Base-by-base conservation (phyloP, 2,888 invertebrate species). In the Fragum fragum region DNA sequence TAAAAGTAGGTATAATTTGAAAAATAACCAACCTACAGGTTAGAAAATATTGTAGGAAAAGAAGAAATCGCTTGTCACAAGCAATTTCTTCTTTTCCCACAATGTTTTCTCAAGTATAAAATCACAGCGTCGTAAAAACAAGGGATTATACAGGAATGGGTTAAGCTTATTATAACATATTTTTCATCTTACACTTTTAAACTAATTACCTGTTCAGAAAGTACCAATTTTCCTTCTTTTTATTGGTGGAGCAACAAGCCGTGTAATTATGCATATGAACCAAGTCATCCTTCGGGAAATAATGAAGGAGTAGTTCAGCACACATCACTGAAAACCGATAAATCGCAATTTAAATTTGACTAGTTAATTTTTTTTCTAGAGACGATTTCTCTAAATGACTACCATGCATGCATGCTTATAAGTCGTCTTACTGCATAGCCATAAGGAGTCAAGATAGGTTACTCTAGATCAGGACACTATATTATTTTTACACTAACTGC, bases 201-300 rank as follows among this genome's bases (percentile, higher is more conserved):
- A 52, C 26, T 61, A 23, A 79, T 78, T 87, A 89, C 88, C 84
- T 86, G 80, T 89, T 87, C 11, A 89, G 57, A 61, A 79, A 55
- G 39, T 71, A 78, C 88, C 88, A 89, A 73, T 89, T 89, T 74
- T 89, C 87, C 75, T 88, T 87, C 87, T 94, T 94, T 66, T 90
- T 89, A 36, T 89, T 88, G 21, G 84, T 83, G 29, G 85, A 86
- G 72, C 85, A 85, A 18, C 90, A 88, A 7, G 89, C 73, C 18
- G 90, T 79, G 79, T 91, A 94, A 81, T 92, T 93, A 84, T 94
- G 91, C n/a, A 93, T 72, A 18, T 94, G 92, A 39, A 94, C 74
- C 85, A 81, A 42, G 11, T 73, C 73, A 26, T 76, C 78, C 18
- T 77, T n/a, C 1, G 94, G 94, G 74, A 92, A 89, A 85, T 84